phyloP scores from a whole-genome alignment of 2,888 invertebrate species.

The Leptinotarsa peninsularis region DNA sequence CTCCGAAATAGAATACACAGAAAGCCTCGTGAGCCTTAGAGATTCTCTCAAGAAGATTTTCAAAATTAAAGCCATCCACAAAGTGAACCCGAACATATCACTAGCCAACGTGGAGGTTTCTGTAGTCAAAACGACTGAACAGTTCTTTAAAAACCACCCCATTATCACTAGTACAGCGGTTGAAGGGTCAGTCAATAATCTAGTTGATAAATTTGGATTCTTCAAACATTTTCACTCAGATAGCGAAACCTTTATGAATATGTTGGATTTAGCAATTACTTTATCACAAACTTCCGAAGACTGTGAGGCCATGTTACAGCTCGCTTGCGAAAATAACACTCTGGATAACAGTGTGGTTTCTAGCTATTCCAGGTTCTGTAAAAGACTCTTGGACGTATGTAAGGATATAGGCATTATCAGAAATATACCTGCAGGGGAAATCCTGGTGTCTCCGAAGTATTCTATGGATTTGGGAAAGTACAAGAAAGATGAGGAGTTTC shows the following conservation, averaged over 20 bases:
- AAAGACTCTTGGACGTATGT: constrained; percentile 53
- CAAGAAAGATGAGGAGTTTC: constrained; percentile 53
- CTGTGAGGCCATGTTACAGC: constrained; percentile 54
- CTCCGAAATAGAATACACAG: constrained; percentile 77
- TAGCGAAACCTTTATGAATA: constrained; percentile 63
- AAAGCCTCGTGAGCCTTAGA: constrained; percentile 70
- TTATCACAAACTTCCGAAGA: constrained; percentile 56
- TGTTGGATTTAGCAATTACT: constrained; percentile 61
- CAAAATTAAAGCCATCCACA: constrained; percentile 60
- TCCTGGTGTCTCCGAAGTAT: constrained; percentile 55
- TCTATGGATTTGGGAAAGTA: constrained; percentile 52
- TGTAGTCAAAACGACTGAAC: constrained; percentile 73
- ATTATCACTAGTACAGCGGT: constrained; percentile 54
- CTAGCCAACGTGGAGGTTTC: constrained; percentile 71
- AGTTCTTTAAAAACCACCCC: constrained; percentile 66
- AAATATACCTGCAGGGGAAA: constrained; percentile 51
- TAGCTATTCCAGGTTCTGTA: constrained; percentile 55
- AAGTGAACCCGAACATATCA: constrained; percentile 55
- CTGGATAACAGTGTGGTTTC: constrained; percentile 47
- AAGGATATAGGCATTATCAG: constrained; percentile 49
- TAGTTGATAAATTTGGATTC: constrained; percentile 48
- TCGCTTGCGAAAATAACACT: constrained; percentile 51
- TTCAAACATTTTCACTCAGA: constrained; percentile 57
- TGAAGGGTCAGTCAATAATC: constrained; percentile 49
- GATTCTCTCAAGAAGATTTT: constrained; percentile 57